Evolutionary conservation across 1,140 invertebrate genomes (phyloP).

Genomic region (Aradophagus sp.): DNA sequence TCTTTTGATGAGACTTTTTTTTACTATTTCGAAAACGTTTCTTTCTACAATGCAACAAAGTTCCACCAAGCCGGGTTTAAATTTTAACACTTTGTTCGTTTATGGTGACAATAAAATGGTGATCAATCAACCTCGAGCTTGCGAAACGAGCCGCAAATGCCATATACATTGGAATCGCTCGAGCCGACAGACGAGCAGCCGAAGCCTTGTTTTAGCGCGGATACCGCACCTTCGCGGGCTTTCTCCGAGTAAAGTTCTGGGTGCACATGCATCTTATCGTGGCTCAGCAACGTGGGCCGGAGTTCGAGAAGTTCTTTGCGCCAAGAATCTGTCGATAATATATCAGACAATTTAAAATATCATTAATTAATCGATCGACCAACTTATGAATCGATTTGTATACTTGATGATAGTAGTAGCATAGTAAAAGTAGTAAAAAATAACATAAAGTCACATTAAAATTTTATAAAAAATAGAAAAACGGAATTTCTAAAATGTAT

Average conservation of each 20-base stretch:
- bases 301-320: conserved; percentile 78
- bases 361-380: too few relatives aligned
- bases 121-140: conserved; percentile 85
- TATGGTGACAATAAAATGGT: conserved; percentile 13
- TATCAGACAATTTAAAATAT: too few relatives aligned
- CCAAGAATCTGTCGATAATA: conserved; percentile 80
- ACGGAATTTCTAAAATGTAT: too few relatives aligned
- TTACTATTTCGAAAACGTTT: too few relatives aligned
- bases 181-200: conserved; percentile 76
- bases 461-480: too few relatives aligned
- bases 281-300: conserved; percentile 75
- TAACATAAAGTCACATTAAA: too few relatives aligned
- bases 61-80: conserved; percentile 1
- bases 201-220: conserved; percentile 77
- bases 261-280: conserved; percentile 80
- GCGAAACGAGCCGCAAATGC: conserved; percentile 84
- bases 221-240: conserved; percentile 82
- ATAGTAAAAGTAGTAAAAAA: too few relatives aligned
- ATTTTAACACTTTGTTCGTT: conserved; percentile 3
- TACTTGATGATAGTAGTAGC: too few relatives aligned
- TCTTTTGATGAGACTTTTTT: too few relatives aligned
- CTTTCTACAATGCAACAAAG: too few relatives aligned
- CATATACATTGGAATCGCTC: conserved; percentile 78
- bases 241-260: conserved; percentile 80
- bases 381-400: too few relatives aligned